Conservation (phyloP, 2,888 invertebrate species). For the Pterostichus niger region DNA sequence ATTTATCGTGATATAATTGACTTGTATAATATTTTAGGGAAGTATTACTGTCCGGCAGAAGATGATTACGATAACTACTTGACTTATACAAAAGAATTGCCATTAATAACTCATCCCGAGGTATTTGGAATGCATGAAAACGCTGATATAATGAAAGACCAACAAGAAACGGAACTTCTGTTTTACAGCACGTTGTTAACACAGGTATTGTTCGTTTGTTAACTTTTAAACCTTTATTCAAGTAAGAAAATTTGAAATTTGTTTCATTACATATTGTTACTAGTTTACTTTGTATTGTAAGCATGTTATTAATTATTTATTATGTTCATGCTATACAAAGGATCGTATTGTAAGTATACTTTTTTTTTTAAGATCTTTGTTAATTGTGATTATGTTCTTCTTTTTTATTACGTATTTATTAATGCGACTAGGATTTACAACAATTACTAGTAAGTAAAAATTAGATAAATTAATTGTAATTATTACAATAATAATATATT, state of each 20-base stretch:
- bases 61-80: constrained; percentile 87
- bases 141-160: constrained; percentile 95
- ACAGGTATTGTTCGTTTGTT: constrained; percentile 80
- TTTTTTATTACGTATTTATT: constrained; percentile 42
- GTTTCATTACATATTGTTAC: background rate
- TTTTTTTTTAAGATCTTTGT: background rate
- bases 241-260: background rate
- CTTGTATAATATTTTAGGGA: constrained; percentile 78
- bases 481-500: constrained; percentile 5
- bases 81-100: constrained; percentile 84
- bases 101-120: constrained; percentile 88
- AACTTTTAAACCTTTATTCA: background rate
- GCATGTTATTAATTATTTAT: constrained; percentile 18
- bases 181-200: constrained; percentile 87
- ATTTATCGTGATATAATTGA: no score
- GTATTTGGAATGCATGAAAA: constrained; percentile 96
- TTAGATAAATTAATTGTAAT: constrained; percentile 18
- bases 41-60: constrained; percentile 86
- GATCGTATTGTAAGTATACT: constrained; percentile 56
- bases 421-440: constrained; percentile 78
- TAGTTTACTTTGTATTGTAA: background rate
- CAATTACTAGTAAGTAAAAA: constrained; percentile 73
- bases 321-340: constrained; percentile 27
- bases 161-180: constrained; percentile 89
- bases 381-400: background rate